A percentile compares a stretch with the other conserved stretches of the same genome.
Evolutionary conservation across 2,113 vertebrate species (phyloP).

Genomic region (Alosa alosa): DNA sequence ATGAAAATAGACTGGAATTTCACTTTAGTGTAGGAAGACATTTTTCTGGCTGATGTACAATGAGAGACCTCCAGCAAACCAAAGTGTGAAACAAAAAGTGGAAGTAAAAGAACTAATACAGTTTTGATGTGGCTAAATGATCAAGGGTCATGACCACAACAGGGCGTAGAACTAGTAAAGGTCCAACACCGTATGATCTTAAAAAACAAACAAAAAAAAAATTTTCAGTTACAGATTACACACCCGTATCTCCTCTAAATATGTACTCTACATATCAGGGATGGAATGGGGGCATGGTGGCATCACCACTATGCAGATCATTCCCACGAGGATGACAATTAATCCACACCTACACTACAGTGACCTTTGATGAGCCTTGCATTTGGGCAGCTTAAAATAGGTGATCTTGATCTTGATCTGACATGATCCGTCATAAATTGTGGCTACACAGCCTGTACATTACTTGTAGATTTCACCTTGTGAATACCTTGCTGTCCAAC

Average conservation of each 20-base stretch:
- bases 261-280: background rate
- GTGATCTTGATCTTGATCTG: no score
- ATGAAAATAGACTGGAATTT: background rate
- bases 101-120: background rate
- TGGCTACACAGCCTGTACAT: background rate
- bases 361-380: background rate
- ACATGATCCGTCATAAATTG: background rate
- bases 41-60: background rate
- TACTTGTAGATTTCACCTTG: background rate
- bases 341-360: background rate
- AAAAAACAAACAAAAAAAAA: background rate
- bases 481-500: background rate
- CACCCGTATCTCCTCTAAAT: background rate
- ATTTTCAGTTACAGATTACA: background rate
- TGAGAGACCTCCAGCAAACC: background rate
- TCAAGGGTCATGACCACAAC: background rate
- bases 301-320: background rate
- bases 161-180: background rate
- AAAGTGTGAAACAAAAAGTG: background rate
- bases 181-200: background rate
- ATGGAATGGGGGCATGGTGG: background rate
- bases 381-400: background rate
- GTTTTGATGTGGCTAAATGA: background rate
- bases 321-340: background rate
- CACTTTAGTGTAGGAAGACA: background rate